Base-by-base conservation (phyloP, 2,888 invertebrate species). In the Bhutanitis thaidina region DNA sequence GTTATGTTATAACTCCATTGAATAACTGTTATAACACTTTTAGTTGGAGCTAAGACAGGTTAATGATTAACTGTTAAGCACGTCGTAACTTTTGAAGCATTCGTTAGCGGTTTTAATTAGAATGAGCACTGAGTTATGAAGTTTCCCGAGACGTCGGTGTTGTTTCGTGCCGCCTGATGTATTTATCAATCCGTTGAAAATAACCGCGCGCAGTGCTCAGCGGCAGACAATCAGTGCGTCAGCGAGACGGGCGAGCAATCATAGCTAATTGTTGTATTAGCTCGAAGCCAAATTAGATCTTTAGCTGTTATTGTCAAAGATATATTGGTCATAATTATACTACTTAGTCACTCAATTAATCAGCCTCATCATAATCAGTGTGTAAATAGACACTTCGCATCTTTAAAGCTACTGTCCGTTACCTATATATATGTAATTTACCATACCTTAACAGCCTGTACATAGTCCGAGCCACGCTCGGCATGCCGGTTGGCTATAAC, bases 91-190 rank as follows among this genome's bases (percentile, higher is more conserved):
- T 51, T 51, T 46, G 45, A 51, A 51, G 45, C 14, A 37, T 51
- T 51, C 46, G 51, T 51, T 46, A 46, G 46, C 36, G 45, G 45
- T 46, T 51, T 45, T 51, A 51, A 51, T 51, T 51, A 45, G 51
- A 35, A 36, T 13, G 39, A 25, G 44, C 30, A 29, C 27, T 51
- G 51, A 51, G 51, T 51, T 51, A 51, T 51, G 46, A 51, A 51
- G 40, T 46, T 46, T 44, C 39, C 13, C 16, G 49, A 30, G 36
- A 15, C 16, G 36, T 4, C 39, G 39, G 34, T 15, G 43, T 27
- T 34, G 15, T 44, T 45, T 41, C 45, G 40, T 51, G 45, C 41
- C 36, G 13, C 20, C 41, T 46, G 46, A 51, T 32, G 45, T 45
- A 32, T 51, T 51, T 51, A 51, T 51, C 46, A 51, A 46, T 51